Base-by-base conservation (phyloP, 1,140 invertebrate species). In the Drosophila kanapiae region DNA sequence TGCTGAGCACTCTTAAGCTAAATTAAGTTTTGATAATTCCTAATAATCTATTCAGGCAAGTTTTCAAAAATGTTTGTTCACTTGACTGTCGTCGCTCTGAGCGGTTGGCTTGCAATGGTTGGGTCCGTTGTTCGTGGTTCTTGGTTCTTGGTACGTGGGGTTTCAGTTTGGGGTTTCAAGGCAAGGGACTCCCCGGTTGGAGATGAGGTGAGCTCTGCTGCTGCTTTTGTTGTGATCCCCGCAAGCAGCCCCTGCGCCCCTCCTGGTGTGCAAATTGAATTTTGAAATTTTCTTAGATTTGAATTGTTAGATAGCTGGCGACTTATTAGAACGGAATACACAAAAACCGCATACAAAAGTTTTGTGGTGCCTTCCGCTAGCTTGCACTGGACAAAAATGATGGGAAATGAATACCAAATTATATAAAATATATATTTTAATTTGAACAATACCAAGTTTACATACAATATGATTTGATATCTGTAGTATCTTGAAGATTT, bases 21-120 rank as follows among this genome's bases (percentile, higher is more conserved):
- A 91, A 91, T 88, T 88, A 91, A 91, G 88, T 91, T 91, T 78
- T 78, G 76, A 91, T 91, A 91, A 91, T 91, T 88, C 88, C 84
- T 85, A 91, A 91, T 91, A 91, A 91, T 91, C 88, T 80, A 91
- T 91, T 91, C 78, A 85, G 67, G 47, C 61, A 91, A 91, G 78
- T 91, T 91, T 87, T 75, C 64, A 79, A 75, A 90, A 90, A 78
- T 83, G 78, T 81, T 84, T 90, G 85, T 75, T 88, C 85, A 81
- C 75, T 88, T 90, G 48, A 18, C 78, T 60, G 78, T 65, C 74
- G 40, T 65, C 74, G 40, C 70, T 60, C 64, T 62, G 68, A 72
- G 63, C 78, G 65, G 64, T 59, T 48, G 40, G 43, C 18, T 14
- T 49, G 47, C 33, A 53, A 60, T 54, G 37, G 35, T 27, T 47